Base-by-base conservation (phyloP, 2,113 vertebrate genomes). In the Anser brachyrhynchus region DNA sequence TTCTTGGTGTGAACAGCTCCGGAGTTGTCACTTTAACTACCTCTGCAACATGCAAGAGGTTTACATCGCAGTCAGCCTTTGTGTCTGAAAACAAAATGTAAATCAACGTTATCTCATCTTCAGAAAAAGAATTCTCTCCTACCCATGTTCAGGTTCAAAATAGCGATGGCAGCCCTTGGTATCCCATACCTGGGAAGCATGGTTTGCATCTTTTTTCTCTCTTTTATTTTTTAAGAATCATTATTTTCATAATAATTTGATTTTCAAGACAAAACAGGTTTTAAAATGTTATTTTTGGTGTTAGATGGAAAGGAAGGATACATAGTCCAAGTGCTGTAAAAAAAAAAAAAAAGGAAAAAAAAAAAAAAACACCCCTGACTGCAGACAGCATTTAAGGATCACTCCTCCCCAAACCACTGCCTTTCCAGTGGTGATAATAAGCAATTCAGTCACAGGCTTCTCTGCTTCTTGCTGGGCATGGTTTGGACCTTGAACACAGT, bases 341-440 rank as follows among this genome's bases (percentile, higher is more conserved):
- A 71, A 43, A 23, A 51, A 51, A 51, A 23, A 49, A 49, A 49
- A 46, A 49, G 10, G 7, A 44, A 44, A 44, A 46, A 46, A 18
- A 43, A 43, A 43, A 35, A 35, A 37, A 12, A 16, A 10, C 11
- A 17, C 5, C 5, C 46, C 46, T 49, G 6, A n/a, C 65, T 91
- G 19, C 61, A 64, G 77, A 9, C 76, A 52, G 44, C 75, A 8
- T 46, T 55, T 67, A 57, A 52, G 31, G 37, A 15, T 74, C 1
- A 0, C 9, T 87, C 2, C 8, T 81, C 31, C 26, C 18, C 52
- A 59, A 4, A 25, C 0, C 73, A 19, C 25, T 79, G 0, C 5
- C 87, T 23, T 64, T 69, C 33, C 31, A 67, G 21, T 44, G 33
- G 6, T 19, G 20, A 9, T 8, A 21, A 52, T 6, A 21, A 55